Evolutionary conservation across 2,113 vertebrate genomes (phyloP).

Genomic region (Papio anubis): DNA sequence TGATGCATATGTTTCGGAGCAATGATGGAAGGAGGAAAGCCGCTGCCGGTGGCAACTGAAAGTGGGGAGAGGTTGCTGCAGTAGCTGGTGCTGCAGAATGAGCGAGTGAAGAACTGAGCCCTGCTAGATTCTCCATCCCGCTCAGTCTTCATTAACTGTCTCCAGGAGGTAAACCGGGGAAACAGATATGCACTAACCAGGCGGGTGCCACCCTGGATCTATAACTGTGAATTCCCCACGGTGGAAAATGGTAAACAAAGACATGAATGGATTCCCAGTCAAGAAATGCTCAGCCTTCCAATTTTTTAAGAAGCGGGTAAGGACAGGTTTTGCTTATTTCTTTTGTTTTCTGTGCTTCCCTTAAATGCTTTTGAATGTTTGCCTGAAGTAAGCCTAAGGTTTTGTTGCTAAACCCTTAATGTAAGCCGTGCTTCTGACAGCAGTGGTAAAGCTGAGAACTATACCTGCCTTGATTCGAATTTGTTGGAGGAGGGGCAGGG

Average conservation of each 20-base stretch:
- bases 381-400: background rate
- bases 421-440: background rate
- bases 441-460: background rate
- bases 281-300: constrained; percentile 99
- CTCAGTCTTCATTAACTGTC: constrained; percentile 71
- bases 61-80: constrained; percentile 79
- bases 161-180: constrained; percentile 65
- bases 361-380: constrained; percentile 4
- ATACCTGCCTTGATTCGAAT: background rate
- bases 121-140: constrained; percentile 67
- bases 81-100: constrained; percentile 82
- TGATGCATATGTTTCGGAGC: constrained; percentile 57
- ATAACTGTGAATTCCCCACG: constrained; percentile 76
- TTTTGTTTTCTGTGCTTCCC: constrained; percentile 59
- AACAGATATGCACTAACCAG: constrained; percentile 78
- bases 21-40: constrained; percentile 68
- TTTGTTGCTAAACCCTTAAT: background rate
- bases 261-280: constrained; percentile 97
- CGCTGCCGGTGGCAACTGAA: constrained; percentile 65
- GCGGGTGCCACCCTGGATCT: constrained; percentile 82
- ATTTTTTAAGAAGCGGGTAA: constrained; percentile 99
- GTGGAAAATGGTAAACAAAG: constrained; percentile 96
- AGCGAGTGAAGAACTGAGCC: constrained; percentile 76
- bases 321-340: constrained; percentile 75
- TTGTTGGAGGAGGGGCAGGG: background rate